Evolutionary conservation across 1,140 invertebrate species (phyloP), one percentile per base, ranked within the genome.

Genomic region (Panonychus citri): DNA sequence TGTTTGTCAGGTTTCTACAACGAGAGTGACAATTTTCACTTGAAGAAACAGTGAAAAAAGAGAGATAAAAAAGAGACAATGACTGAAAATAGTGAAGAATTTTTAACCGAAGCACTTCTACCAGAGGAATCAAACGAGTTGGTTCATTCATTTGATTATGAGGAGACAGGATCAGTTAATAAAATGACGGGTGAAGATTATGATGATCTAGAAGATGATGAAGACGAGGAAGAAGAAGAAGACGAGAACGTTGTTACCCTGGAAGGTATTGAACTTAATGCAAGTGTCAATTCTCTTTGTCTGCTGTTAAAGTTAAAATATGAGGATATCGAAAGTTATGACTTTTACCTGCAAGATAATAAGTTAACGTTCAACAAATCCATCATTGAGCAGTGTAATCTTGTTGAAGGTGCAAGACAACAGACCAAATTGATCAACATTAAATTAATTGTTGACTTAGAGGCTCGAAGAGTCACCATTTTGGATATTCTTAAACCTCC

Each of bases 401-500:
- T 61, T 21, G 60, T 61, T 21, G 60, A 61, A 52, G 58, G 58
- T 24, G 60, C 60, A 17, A 13, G 46, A 21, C 43, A 60, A 30
- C 58, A 60, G 26, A 61, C 60, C 5, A 42, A 39, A 55, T 25
- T 56, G 13, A 61, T 61, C 19, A 61, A 61, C 42, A 53, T 61
- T 27, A 61, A 61, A 57, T 25, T 61, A 25, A 48, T 49, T 3
- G n/a, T 61, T 17, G 46, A 61, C 10, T 24, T 27, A 8, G 60
- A 61, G 19, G 12, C 15, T 3, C 60, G 53, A 43, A 28, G 60
- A 28, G 59, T 59, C 17, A 54, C 62, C 24, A 61, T 61, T 37
- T 37, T 61, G 3, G 60, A 61, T 46, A 61, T 61, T 40, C 46
- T 61, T 3, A 61, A 61, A 30, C 60, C 60, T 24, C 60, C 54